phyloP scores from a whole-genome alignment of 2,888 invertebrate genomes.

The Epirrita christyi region DNA sequence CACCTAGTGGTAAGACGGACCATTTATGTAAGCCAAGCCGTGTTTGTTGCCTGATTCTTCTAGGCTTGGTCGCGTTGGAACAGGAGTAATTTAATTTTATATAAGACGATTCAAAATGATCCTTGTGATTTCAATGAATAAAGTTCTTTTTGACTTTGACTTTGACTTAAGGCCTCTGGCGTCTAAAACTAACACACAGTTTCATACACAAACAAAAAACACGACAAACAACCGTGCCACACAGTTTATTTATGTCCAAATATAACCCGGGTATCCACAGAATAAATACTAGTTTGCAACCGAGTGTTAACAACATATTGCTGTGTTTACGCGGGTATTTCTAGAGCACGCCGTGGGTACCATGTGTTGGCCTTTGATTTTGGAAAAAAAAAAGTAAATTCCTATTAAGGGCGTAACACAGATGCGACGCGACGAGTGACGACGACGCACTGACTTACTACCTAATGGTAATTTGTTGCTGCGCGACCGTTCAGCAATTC shows the following conservation, averaged over 20 bases:
- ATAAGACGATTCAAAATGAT: no score
- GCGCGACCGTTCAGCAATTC: no score
- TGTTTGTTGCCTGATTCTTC: no score
- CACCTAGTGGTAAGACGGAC: no score
- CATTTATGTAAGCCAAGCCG: no score
- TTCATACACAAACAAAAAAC: constrained; percentile 14
- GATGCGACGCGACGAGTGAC: constrained; percentile 3
- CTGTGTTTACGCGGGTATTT: constrained; percentile 64
- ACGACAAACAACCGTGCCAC: constrained; percentile 28
- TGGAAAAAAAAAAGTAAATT: constrained; percentile 41
- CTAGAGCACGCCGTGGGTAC: constrained; percentile 70
- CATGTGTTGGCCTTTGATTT: constrained; percentile 56
- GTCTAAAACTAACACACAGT: neutral
- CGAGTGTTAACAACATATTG: constrained; percentile 71
- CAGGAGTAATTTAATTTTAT: no score
- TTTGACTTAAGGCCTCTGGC: no score
- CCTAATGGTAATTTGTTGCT: no score
- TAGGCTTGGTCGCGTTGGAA: no score
- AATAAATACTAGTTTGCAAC: constrained; percentile 46
- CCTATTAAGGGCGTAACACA: constrained; percentile 22
- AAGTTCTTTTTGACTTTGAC: no score
- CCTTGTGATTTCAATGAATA: no score
- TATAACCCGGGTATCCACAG: constrained; percentile 58
- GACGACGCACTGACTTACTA: no score
- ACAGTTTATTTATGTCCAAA: constrained; percentile 74